These are phyloP conservation scores for Procambarus clarkii DNA, from an alignment of 1,140 invertebrate species.

Conservation along the genomic window DNA sequence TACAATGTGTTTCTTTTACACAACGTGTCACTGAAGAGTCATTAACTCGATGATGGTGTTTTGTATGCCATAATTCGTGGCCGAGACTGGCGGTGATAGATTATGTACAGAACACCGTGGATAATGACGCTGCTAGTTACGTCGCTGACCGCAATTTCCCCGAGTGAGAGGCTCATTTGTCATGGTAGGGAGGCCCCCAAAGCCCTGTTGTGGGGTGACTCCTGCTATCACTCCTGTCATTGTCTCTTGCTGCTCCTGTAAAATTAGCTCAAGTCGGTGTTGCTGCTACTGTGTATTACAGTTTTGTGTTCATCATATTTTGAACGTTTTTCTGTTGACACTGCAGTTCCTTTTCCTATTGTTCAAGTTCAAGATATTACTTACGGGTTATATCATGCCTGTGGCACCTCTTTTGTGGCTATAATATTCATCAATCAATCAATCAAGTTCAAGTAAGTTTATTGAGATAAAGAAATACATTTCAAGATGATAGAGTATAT, in stretches of 20 bases:
- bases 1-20: background rate
- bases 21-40: background rate
- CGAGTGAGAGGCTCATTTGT: conserved; percentile 28
- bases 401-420: too few species aligned
- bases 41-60: background rate
- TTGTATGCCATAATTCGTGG: conserved; percentile 17
- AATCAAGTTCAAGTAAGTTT: too few species aligned
- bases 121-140: conserved; percentile 46
- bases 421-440: too few species aligned
- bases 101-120: conserved; percentile 10
- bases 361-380: too few species aligned
- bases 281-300: too few species aligned
- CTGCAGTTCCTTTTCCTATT: too few species aligned
- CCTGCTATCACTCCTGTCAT: background rate
- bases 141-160: conserved; percentile 25
- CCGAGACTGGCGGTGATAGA: conserved; percentile 9
- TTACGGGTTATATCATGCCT: too few species aligned
- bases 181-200: background rate
- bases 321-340: too few species aligned
- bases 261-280: too few species aligned
- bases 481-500: too few species aligned
- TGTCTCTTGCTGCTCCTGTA: background rate
- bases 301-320: too few species aligned
- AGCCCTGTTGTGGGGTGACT: background rate
- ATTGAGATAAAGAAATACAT: too few species aligned